Percentiles rank a stretch among this genome's conserved stretches.
Evolutionary conservation across 2,113 vertebrate species (phyloP).

Genomic region (Pedionomus torquatus): DNA sequence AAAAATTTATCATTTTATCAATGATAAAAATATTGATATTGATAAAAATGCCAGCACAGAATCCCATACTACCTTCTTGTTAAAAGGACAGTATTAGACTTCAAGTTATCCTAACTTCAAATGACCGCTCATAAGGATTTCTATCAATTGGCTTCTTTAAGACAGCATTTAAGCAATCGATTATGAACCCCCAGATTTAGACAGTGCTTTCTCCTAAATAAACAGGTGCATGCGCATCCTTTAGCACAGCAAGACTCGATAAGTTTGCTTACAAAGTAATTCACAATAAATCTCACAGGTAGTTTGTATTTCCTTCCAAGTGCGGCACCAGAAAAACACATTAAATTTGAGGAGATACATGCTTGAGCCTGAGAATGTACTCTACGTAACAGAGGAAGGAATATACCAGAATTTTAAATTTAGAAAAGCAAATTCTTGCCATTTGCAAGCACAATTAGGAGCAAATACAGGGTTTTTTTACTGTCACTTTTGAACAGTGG

Average conservation of each 20-base stretch:
- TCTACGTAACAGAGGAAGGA: not conserved
- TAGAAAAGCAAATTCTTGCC: not conserved
- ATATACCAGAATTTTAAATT: not conserved
- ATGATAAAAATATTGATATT: too few species aligned
- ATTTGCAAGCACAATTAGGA: not conserved
- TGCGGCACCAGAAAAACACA: not conserved
- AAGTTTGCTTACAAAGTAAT: slow-evolving; percentile 33
- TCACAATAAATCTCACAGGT: slow-evolving; percentile 16
- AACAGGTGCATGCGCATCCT: not conserved
- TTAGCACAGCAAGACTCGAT: slow-evolving; percentile 8
- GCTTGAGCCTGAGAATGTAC: not conserved
- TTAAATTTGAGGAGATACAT: not conserved
- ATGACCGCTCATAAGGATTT: not conserved
- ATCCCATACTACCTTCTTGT: not conserved
- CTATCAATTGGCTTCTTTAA: slow-evolving; percentile 12
- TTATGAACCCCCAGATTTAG: slow-evolving; percentile 4
- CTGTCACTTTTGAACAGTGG: not conserved
- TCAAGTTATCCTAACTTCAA: not conserved
- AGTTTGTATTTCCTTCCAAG: not conserved
- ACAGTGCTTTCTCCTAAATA: not conserved
- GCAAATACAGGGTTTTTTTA: not conserved
- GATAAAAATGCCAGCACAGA: not conserved
- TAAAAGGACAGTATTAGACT: not conserved
- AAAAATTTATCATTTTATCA: too few species aligned
- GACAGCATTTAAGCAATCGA: slow-evolving; percentile 16